phyloP scores from a whole-genome alignment of 37 sponge, comb jelly and placozoan species.

The Beroe forskalii region DNA sequence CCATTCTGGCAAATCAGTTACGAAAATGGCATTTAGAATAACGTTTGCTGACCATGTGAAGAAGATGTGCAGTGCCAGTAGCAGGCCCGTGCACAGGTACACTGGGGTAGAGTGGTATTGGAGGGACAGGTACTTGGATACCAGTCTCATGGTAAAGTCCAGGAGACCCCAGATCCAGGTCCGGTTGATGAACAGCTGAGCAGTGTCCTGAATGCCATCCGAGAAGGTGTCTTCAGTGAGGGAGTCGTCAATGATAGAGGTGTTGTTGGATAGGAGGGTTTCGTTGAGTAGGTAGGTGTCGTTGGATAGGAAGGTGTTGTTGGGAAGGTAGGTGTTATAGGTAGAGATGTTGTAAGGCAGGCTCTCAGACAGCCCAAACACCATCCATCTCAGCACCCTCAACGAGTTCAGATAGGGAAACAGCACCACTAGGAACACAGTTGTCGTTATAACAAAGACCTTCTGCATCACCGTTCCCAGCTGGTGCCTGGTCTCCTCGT shows the following conservation, averaged over 20 bases:
- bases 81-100: constrained; percentile 12
- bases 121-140: constrained; percentile 47
- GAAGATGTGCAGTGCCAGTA: constrained; percentile 16
- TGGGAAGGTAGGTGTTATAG: too few species aligned
- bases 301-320: neutral
- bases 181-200: neutral
- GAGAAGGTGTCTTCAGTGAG: neutral
- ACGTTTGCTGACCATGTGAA: too few species aligned
- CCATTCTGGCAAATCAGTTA: too few species aligned
- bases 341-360: too few species aligned
- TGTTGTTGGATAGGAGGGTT: neutral
- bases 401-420: constrained; percentile 32
- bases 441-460: neutral
- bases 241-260: neutral
- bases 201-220: constrained; percentile 33
- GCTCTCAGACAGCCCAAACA: too few species aligned
- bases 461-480: constrained; percentile 49
- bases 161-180: constrained; percentile 37
- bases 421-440: constrained; percentile 15
- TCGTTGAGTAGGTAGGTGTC: neutral
- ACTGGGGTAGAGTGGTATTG: constrained; percentile 62
- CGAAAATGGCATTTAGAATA: too few species aligned
- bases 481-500: neutral
- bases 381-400: neutral
- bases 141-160: constrained; percentile 49